Evolutionary conservation across 1,140 invertebrate species (phyloP).

Genomic region (Aphaenogaster floridana): DNA sequence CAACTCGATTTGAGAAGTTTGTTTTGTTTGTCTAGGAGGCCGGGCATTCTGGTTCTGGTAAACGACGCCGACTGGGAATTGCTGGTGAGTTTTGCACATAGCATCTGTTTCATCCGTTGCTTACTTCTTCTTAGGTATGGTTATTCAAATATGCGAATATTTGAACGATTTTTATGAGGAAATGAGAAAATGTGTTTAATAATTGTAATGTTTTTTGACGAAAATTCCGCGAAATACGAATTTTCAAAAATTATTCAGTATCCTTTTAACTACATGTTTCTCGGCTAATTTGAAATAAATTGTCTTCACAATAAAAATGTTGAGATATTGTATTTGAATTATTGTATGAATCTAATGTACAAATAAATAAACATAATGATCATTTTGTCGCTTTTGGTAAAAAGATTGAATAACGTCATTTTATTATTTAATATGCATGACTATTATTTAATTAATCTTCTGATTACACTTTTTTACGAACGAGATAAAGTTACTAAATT

Average conservation of each 20-base stretch:
- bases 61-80: conserved; percentile 98
- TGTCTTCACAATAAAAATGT: background rate
- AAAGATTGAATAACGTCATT: background rate
- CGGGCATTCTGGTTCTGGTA: conserved; percentile 96
- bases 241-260: background rate
- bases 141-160: background rate
- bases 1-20: conserved; percentile 40
- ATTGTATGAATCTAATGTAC: background rate
- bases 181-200: background rate
- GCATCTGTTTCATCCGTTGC: background rate
- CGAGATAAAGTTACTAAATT: background rate
- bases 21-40: conserved; percentile 89
- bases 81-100: conserved; percentile 87
- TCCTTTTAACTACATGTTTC: background rate
- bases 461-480: background rate
- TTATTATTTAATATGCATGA: background rate
- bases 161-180: background rate
- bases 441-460: background rate
- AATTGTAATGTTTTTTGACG: background rate
- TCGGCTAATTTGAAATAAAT: background rate
- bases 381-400: background rate
- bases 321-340: background rate
- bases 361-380: background rate
- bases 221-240: background rate
- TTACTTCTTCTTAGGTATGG: background rate